These are phyloP conservation scores for Microtus oregoni DNA, from an alignment of 2,113 vertebrate species.

Conservation along the genomic window DNA sequence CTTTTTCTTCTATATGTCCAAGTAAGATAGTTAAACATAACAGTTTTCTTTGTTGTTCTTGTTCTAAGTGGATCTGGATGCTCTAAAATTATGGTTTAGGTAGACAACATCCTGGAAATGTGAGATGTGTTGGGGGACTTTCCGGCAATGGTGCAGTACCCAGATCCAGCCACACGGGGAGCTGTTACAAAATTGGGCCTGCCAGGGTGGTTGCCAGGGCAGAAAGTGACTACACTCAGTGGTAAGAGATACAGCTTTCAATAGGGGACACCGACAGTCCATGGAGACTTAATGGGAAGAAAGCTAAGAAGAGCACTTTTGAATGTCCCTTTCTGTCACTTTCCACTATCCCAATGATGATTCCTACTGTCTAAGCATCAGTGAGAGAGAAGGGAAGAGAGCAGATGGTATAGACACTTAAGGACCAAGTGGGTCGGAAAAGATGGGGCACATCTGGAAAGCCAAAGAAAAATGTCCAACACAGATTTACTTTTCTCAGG, in stretches of 20 bases:
- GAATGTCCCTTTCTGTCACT: neutral
- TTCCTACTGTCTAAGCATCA: neutral
- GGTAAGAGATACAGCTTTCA: neutral
- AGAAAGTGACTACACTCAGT: neutral
- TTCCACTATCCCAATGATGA: neutral
- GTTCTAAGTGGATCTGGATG: neutral
- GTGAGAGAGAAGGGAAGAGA: neutral
- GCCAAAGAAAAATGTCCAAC: neutral
- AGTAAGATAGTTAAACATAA: neutral
- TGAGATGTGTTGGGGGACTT: neutral
- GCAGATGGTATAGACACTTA: neutral
- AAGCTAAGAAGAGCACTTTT: neutral
- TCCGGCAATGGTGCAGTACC: neutral
- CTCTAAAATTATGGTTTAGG: neutral
- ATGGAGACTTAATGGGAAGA: neutral
- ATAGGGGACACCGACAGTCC: neutral
- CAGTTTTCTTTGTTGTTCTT: neutral
- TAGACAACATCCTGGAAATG: neutral
- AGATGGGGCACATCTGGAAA: neutral
- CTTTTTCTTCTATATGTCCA: neutral
- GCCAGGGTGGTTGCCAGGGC: neutral
- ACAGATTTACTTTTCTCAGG: neutral
- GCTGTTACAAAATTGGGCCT: neutral
- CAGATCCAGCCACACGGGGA: neutral
- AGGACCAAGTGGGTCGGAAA: neutral